phyloP scores from a whole-genome alignment of 2,888 invertebrate species.

The Phymatocera aterrima region DNA sequence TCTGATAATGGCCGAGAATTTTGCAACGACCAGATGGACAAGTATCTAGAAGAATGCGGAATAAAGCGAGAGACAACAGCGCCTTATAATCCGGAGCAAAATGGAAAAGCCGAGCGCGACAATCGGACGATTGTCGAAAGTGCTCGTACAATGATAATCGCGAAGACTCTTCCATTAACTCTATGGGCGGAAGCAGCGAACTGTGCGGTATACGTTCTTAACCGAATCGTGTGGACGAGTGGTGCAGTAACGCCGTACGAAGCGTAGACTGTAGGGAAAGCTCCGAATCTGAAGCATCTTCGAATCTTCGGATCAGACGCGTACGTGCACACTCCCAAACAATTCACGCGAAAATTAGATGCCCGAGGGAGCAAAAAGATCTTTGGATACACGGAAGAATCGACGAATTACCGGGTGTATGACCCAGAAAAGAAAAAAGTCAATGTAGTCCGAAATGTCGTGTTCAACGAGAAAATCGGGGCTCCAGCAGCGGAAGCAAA shows the following conservation, averaged over 20 bases:
- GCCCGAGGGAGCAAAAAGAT: slow-evolving; percentile 38
- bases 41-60: not conserved
- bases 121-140: slow-evolving; percentile 49
- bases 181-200: slow-evolving; percentile 24
- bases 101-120: slow-evolving; percentile 47
- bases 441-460: slow-evolving; percentile 27
- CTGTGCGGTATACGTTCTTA: not conserved
- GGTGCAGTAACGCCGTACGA: slow-evolving; percentile 29
- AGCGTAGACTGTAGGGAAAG: slow-evolving; percentile 48
- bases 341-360: slow-evolving; percentile 49
- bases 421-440: slow-evolving; percentile 44
- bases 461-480: slow-evolving; percentile 38
- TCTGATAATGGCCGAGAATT: slow-evolving; percentile 14
- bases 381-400: slow-evolving; percentile 48
- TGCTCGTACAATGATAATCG: slow-evolving; percentile 46
- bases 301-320: too few species aligned
- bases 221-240: too few species aligned
- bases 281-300: slow-evolving; percentile 55
- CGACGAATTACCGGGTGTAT: slow-evolving; percentile 46
- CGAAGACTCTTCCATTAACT: slow-evolving; percentile 11
- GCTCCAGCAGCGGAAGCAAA: too few species aligned
- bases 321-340: slow-evolving; percentile 51
- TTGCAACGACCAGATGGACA: not conserved
- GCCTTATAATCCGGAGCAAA: slow-evolving; percentile 40
- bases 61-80: not conserved